Percentiles rank a stretch among this genome's conserved stretches.
Conservation (phyloP, 2,113 vertebrate genomes). For the Oreotrochilus melanogaster region DNA sequence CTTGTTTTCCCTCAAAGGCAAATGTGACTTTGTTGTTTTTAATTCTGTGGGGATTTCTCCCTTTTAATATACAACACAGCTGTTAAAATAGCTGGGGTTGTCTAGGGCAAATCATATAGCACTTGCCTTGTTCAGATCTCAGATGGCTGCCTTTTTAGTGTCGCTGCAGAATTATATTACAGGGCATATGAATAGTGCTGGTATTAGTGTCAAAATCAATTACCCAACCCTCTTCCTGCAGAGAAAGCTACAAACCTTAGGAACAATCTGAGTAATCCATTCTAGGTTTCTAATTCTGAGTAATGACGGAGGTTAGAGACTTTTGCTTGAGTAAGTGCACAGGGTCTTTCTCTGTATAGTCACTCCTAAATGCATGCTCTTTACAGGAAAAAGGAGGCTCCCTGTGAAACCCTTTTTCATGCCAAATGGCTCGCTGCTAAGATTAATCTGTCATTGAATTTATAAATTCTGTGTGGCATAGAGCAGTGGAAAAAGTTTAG, state of each 20-base stretch:
- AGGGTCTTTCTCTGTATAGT: constrained; percentile 44
- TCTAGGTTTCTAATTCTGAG: constrained; percentile 69
- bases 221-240: constrained; percentile 57
- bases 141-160: constrained; percentile 56
- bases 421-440: constrained; percentile 59
- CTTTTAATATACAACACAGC: constrained; percentile 73
- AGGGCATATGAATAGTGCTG: constrained; percentile 39
- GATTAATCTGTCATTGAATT: constrained; percentile 73
- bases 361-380: constrained; percentile 60
- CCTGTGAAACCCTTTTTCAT: constrained; percentile 70
- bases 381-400: constrained; percentile 72
- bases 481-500: constrained; percentile 50
- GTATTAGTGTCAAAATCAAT: constrained; percentile 72
- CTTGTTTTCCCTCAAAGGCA: constrained; percentile 72
- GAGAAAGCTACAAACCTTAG: constrained; percentile 55
- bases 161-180: constrained; percentile 49
- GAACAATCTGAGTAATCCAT: constrained; percentile 46
- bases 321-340: constrained; percentile 64
- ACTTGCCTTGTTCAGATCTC: constrained; percentile 69
- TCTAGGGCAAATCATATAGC: constrained; percentile 67
- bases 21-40: constrained; percentile 77
- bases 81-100: constrained; percentile 76
- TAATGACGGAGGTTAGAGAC: constrained; percentile 66
- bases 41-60: constrained; percentile 61
- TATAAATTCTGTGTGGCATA: constrained; percentile 69